Conservation (phyloP, 1,140 invertebrate genomes). For the Drosophila pectinifera region DNA sequence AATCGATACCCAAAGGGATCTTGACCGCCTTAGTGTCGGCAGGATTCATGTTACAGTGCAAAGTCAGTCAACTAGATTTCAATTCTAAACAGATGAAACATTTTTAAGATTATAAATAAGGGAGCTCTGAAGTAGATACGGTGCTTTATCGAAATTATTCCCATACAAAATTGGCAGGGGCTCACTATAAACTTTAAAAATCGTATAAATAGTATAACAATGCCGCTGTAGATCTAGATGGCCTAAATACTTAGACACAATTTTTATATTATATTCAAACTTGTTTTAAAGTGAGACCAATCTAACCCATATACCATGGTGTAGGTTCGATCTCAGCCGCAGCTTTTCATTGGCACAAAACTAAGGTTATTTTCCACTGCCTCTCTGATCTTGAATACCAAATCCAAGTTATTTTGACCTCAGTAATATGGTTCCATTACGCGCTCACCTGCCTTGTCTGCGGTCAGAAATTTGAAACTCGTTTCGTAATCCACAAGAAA, state of each 20-base stretch:
- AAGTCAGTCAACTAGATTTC: neutral
- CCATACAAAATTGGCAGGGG: too few relatives aligned
- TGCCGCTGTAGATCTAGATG: neutral
- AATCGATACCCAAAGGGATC: neutral
- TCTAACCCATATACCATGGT: conserved; percentile 14
- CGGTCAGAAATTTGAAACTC: conserved; percentile 61
- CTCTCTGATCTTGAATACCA: conserved; percentile 48
- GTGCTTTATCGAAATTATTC: neutral
- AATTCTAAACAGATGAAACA: too few relatives aligned
- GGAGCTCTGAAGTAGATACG: neutral
- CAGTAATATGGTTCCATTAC: conserved; percentile 66
- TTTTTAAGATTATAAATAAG: neutral
- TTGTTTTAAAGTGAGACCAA: conserved; percentile 11
- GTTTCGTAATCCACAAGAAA: conserved; percentile 52
- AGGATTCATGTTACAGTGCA: neutral
- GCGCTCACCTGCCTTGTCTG: conserved; percentile 49
- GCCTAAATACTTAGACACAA: conserved; percentile 15
- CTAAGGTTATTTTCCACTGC: conserved; percentile 67
- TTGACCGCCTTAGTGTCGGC: neutral
- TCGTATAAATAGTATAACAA: neutral
- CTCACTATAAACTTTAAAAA: neutral
- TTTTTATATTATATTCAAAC: conserved; percentile 8
- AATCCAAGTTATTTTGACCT: conserved; percentile 61
- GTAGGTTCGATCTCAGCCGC: conserved; percentile 9
- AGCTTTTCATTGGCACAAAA: conserved; percentile 19